phyloP scores from a whole-genome alignment of 2,113 vertebrate species.

The Riparia riparia region DNA sequence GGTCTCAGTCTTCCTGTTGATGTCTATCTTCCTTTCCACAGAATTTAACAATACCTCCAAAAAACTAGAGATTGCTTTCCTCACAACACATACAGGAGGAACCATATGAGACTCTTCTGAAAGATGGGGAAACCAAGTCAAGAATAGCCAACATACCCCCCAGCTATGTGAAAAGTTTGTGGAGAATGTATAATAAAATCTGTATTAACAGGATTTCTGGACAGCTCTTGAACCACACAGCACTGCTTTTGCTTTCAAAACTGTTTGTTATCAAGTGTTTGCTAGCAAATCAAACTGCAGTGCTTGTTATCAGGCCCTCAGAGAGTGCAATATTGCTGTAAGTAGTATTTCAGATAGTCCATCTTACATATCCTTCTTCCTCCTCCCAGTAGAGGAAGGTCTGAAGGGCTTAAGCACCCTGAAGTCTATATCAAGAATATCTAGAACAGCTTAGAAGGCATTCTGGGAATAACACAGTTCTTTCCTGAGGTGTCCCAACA shows the following conservation, averaged over 20 bases:
- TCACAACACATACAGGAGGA: not conserved
- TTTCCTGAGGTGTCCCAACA: not conserved
- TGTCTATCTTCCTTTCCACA: not conserved
- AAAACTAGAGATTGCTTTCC: not conserved
- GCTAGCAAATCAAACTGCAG: not conserved
- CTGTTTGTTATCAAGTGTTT: not conserved
- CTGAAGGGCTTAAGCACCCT: not conserved
- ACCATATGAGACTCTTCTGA: not conserved
- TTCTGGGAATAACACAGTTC: rapidly evolving
- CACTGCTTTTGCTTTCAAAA: not conserved
- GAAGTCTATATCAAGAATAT: not conserved
- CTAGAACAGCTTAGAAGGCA: not conserved
- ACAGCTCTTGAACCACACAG: not conserved
- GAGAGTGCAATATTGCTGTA: not conserved
- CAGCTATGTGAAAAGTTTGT: not conserved
- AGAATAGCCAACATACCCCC: not conserved
- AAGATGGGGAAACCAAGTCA: not conserved
- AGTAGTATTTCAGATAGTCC: not conserved
- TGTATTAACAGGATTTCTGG: not conserved
- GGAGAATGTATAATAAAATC: not conserved
- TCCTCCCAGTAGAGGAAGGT: not conserved
- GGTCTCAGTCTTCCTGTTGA: not conserved
- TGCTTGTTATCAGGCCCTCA: not conserved
- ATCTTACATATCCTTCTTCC: not conserved
- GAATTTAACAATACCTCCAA: not conserved